Evolutionary conservation across 1,140 invertebrate genomes (phyloP), one percentile per base, ranked within the genome.

Genomic region (Formica selysi): DNA sequence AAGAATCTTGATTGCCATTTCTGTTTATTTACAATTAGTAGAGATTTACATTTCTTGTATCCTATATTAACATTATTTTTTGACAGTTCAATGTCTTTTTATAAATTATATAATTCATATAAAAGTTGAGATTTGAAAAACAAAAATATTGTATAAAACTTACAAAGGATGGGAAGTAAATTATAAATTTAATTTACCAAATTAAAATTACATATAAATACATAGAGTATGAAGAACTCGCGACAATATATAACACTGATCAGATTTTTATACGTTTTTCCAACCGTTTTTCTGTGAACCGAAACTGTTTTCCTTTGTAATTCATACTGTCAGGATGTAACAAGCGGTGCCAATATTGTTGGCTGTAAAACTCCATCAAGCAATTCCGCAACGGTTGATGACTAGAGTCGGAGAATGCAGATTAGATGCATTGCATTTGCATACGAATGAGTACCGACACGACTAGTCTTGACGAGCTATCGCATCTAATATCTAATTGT

Each of bases 401-500:
- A 61, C 32, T 65, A 22, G 44, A 78, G 22, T 13, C n/a, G 44
- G 36, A 64, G 73, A 78, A 85, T 85, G 73, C 73, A 67, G 64
- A 32, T 26, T 79, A 10, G 44, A 38, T 38, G 51, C 70, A 44
- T 29, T 64, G 67, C 87, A 89, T 91, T 91, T 91, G 85, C 90
- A 91, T 91, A 83, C 83, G 91, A 87, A 89, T 86, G 65, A 86
- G 71, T 57, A 36, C 51, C 62, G 84, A 84, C 67, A 86, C 85
- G 87, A 89, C 81, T 76, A 81, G 44, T 78, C 80, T 62, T 65
- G 62, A 38, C 57, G 38, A 88, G 67, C 85, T 62, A 83, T 83
- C 78, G 54, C 67, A 73, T 51, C 81, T 92, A 91, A 91, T 91
- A 73, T 51, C 85, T 92, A 91, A 91, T 91, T 91, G 88, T 89